Evolutionary conservation across 2,888 invertebrate species (phyloP), one percentile per base, ranked within the genome.

Genomic region (Hofmannophila pseudospretella): DNA sequence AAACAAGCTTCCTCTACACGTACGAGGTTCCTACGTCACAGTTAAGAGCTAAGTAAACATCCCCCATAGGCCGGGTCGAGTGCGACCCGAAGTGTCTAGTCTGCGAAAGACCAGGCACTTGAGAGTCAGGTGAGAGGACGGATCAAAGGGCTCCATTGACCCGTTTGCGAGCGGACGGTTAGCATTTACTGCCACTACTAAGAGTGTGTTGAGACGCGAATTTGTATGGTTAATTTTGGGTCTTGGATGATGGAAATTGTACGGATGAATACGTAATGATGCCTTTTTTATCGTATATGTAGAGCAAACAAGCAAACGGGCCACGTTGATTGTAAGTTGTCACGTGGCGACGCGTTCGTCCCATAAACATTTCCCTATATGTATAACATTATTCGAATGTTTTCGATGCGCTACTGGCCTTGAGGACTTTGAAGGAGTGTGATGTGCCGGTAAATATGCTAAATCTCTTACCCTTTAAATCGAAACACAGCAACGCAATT

Each of bases 81-180:
- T 62, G 46, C 48, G 50, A 45, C 43, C 54, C 52, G 54, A 68
- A 78, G 77, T 71, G 75, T 71, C 71, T 71, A 58, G 79, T 71
- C 74, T 72, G 74, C 69, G 66, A 77, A 76, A 78, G 73, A 70
- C 68, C 69, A 65, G 68, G 62, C 63, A 54, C 75, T 73, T 56
- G 54, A 67, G 60, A 68, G 72, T 67, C 71, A 79, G 80, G 78
- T 77, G 67, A 74, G 74, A 54, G 74, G 58, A 56, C 62, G 65
- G 74, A 79, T 84, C 82, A 84, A 85, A 84, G 79, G 65, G 72
- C 70, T 65, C 65, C 72, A 78, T 82, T 81, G 82, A 84, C 79
- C 82, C 68, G 66, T 61, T 79, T 78, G 70, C 59, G 62, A 66
- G 49, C 42, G 56, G 54, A 45, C 51, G 60, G 67, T 67, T 73